These are phyloP conservation scores for Drosophila picticornis DNA, from an alignment of 2,888 invertebrate species.

Conservation along the genomic window DNA sequence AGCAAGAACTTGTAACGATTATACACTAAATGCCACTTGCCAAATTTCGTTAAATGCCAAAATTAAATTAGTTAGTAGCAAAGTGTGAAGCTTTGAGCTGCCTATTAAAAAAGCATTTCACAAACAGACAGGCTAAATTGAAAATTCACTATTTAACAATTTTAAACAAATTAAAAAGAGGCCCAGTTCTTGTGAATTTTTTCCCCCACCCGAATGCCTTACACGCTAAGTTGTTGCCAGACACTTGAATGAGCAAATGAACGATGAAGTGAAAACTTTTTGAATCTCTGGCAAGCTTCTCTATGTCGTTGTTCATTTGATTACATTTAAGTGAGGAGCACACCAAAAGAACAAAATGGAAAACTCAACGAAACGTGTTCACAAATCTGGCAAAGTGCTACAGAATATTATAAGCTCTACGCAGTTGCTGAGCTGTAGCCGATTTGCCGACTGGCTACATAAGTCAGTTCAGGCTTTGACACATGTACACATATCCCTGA, in stretches of 20 bases:
- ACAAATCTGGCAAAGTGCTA: slow-evolving; percentile 57
- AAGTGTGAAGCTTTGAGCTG: not conserved
- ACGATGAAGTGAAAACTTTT: slow-evolving; percentile 50
- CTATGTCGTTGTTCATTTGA: slow-evolving; percentile 59
- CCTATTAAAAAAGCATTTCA: not conserved
- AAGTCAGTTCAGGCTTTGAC: slow-evolving; percentile 24
- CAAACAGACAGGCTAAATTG: too few relatives aligned
- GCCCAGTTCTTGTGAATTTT: slow-evolving; percentile 21
- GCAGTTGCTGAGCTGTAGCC: not conserved
- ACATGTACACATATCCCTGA: slow-evolving; percentile 22
- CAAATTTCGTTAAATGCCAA: not conserved
- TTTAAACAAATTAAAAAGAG: not conserved
- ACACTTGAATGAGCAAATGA: slow-evolving; percentile 39
- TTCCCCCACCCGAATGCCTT: slow-evolving; percentile 17
- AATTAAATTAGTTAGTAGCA: not conserved
- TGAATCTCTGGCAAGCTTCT: slow-evolving; percentile 49
- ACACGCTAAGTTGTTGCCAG: slow-evolving; percentile 28
- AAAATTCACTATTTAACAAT: not conserved
- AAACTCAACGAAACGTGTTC: slow-evolving; percentile 12
- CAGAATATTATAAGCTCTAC: slow-evolving; percentile 16
- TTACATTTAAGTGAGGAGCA: slow-evolving; percentile 49
- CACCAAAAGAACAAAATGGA: slow-evolving; percentile 4
- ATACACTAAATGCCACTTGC: not conserved
- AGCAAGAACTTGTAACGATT: not conserved
- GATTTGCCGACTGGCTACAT: slow-evolving; percentile 6